Evolutionary conservation across 2,888 invertebrate species (phyloP), one percentile per base, ranked within the genome.

Genomic region (Drosophila atripex): DNA sequence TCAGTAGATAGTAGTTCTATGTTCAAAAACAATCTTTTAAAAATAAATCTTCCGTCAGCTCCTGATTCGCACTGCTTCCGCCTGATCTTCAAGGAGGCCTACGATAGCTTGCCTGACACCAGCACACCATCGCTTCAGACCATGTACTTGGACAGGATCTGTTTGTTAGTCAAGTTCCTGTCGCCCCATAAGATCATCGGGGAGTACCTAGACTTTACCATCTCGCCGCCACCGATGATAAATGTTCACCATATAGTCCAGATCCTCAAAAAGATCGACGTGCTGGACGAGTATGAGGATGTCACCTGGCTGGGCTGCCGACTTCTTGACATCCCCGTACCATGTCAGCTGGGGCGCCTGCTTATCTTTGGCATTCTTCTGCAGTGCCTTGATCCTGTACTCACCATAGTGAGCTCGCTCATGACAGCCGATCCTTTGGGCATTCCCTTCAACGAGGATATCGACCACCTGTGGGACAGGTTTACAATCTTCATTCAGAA

Each of bases 381-480:
- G 78, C 97, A 97, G 91, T 99, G 99, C 90, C 92, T 99, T 25
- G 97, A 98, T 91, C 99, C 99, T 0, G 94, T 99, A 16, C 92
- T 99, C 64, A 98, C 98, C 1, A 95, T 99, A 55, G 97, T 97
- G 0, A 96, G 97, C 89, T 94, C 95, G 58, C 92, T 98, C 76
- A 94, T 96, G 0, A 92, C 92, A 23, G 32, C 64, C 0, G 83
- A 84, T 72, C 83, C 83, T 0, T 8, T 84, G 47, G 52, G 18
- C 21, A 55, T 77, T 11, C 75, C 77, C 0, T 51, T 57, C 0
- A 60, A 23, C 16, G 72, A 82, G 9, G 86, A 88, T n/a, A 61
- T 86, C 23, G 75, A 86, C 47, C 16, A 8, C 7, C 9, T 77
- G 1, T 88, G 79, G 88, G 53, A 66, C 30, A 57, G 47, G 12